phyloP scores from a whole-genome alignment of 2,888 invertebrate genomes.

The Incurvaria masculella region DNA sequence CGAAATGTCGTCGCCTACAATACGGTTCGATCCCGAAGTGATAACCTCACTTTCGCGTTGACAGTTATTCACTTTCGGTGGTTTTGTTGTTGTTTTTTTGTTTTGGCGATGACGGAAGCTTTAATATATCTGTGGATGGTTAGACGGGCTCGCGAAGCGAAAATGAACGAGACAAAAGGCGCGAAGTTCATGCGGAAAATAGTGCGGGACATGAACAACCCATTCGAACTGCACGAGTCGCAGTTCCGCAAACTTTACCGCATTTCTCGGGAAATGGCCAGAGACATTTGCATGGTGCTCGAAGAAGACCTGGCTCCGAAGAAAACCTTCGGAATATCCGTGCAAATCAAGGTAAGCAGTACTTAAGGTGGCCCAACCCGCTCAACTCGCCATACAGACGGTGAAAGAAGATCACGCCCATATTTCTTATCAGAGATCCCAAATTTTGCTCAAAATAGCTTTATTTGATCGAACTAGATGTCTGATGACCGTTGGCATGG shows the following conservation, averaged over 20 bases:
- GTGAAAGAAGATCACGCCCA: neutral
- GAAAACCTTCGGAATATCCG: neutral
- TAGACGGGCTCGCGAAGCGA: neutral
- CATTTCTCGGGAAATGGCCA: neutral
- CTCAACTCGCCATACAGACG: no score
- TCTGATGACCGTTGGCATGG: no score
- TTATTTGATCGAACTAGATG: neutral
- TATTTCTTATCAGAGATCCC: neutral
- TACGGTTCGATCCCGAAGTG: no score
- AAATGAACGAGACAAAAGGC: neutral
- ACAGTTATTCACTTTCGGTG: no score
- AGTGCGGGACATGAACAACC: neutral
- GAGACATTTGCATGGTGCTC: neutral
- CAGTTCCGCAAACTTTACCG: neutral
- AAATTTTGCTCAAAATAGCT: neutral
- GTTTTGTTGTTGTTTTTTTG: no score
- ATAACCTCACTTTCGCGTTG: no score
- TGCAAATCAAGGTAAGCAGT: neutral
- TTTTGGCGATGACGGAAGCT: neutral
- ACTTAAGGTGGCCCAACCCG: no score
- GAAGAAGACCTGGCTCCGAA: neutral
- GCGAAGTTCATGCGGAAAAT: neutral
- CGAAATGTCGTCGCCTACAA: neutral
- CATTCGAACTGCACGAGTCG: neutral
- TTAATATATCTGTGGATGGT: neutral